Conservation (phyloP, 1,140 invertebrate species). For the Calosoma granatense region DNA sequence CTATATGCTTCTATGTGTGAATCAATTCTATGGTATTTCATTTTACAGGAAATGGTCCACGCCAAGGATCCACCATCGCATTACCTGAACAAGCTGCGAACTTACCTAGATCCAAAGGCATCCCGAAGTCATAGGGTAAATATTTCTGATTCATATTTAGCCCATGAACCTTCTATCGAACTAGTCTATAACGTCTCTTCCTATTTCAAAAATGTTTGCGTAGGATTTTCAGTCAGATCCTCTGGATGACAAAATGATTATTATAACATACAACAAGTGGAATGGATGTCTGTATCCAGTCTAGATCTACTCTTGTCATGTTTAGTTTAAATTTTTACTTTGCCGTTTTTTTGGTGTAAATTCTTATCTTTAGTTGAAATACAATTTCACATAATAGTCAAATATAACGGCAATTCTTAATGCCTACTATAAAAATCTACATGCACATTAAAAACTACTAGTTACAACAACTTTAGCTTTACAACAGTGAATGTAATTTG, state of each 20-base stretch:
- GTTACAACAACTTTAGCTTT: no score
- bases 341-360: neutral
- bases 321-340: neutral
- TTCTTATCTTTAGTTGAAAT: no score
- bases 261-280: neutral
- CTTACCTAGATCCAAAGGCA: conserved; percentile 92
- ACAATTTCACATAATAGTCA: no score
- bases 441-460: no score
- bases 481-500: no score
- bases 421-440: no score
- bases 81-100: conserved; percentile 87
- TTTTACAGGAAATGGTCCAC: conserved; percentile 85
- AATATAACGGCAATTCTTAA: no score
- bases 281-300: neutral
- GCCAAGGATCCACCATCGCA: conserved; percentile 93
- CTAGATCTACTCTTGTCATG: neutral
- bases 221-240: conserved; percentile 1
- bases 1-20: no score
- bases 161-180: neutral
- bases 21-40: no score
- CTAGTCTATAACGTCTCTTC: neutral
- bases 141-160: conserved; percentile 17
- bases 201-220: conserved; percentile 1
- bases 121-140: conserved; percentile 87
- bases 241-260: no score